phyloP scores from a whole-genome alignment of 2,797 vertebrate genomes.

The Sorex maritimensis region DNA sequence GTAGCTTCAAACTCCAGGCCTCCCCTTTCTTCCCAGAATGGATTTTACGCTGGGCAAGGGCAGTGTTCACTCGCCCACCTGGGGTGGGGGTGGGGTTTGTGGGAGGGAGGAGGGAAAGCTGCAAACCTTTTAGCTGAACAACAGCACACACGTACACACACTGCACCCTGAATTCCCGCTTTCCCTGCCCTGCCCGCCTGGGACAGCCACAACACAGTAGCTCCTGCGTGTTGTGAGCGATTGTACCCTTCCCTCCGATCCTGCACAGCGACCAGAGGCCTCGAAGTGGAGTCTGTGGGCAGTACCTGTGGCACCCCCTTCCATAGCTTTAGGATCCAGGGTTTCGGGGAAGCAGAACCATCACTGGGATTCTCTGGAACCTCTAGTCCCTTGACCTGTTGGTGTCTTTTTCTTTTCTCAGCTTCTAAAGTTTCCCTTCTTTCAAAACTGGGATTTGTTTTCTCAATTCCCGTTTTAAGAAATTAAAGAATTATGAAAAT shows the following conservation, averaged over 20 bases:
- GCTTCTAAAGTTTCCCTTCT: background rate
- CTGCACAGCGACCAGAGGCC: background rate
- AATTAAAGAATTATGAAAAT: background rate
- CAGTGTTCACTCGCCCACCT: background rate
- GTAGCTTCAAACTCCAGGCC: background rate
- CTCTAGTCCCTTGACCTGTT: background rate
- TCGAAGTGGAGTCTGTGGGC: too few relatives aligned
- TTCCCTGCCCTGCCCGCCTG: accelerated
- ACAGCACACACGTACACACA: background rate
- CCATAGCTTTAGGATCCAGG: accelerated
- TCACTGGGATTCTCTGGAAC: background rate
- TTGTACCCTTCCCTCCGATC: too few relatives aligned
- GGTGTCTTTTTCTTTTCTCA: background rate
- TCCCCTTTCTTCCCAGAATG: background rate
- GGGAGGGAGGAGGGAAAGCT: background rate
- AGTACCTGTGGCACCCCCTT: accelerated
- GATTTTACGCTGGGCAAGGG: background rate
- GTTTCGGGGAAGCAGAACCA: too few relatives aligned
- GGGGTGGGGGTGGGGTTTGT: too few relatives aligned
- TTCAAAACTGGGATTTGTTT: accelerated
- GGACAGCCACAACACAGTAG: background rate
- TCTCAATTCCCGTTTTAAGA: background rate
- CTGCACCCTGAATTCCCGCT: background rate
- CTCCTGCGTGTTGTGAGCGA: accelerated
- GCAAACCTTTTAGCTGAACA: background rate